Conservation (phyloP, 2,888 invertebrate species). For the Oeneis ivallda region DNA sequence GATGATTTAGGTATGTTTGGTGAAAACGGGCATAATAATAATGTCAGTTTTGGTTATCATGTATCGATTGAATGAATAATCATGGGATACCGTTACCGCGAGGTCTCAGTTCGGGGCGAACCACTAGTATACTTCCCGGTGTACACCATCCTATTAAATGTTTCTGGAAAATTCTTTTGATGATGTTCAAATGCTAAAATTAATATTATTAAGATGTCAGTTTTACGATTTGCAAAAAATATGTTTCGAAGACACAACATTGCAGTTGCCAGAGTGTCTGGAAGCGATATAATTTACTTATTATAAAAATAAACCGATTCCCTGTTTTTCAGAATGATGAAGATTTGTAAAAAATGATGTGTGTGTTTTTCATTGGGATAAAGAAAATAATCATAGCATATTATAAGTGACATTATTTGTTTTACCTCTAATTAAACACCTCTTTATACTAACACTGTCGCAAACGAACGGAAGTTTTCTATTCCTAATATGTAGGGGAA, state of each 20-base stretch:
- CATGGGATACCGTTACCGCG: too few species aligned
- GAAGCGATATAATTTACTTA: slow-evolving; percentile 8
- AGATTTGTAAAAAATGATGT: slow-evolving; percentile 29
- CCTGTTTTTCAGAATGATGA: slow-evolving; percentile 29
- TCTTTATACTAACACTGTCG: not conserved
- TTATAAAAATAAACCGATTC: slow-evolving; percentile 50
- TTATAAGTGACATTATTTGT: too few species aligned
- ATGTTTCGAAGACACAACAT: slow-evolving; percentile 26
- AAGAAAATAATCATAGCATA: not conserved
- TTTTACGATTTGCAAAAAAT: slow-evolving; percentile 33
- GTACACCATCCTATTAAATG: slow-evolving; percentile 11
- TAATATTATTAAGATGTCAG: slow-evolving; percentile 25
- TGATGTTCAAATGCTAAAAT: slow-evolving; percentile 19
- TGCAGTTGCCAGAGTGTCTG: slow-evolving; percentile 39
- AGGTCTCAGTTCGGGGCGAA: not conserved
- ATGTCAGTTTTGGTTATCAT: too few species aligned
- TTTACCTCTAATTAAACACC: not conserved
- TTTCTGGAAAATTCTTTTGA: slow-evolving; percentile 28
- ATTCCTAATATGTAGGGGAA: slow-evolving; percentile 7
- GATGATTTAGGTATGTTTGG: too few species aligned
- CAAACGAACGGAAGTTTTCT: not conserved
- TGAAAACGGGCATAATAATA: too few species aligned
- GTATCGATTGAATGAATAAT: too few species aligned
- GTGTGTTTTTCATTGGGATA: not conserved
- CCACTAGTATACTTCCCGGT: not conserved